Conservation (phyloP, 92 coral and sea anemone genomes). For the Actinostola sp. region DNA sequence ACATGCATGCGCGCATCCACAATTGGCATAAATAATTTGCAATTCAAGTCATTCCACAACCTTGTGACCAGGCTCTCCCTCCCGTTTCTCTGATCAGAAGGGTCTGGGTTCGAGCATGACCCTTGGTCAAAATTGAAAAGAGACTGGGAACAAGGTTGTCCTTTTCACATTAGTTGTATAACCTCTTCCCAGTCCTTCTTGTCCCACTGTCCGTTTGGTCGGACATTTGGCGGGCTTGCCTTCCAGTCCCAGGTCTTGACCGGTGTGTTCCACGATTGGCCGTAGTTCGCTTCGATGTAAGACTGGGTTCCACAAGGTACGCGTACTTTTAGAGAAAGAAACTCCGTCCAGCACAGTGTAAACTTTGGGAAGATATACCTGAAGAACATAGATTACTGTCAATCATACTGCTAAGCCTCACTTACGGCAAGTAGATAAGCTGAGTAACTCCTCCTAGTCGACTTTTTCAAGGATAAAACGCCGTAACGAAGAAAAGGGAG, state of each 20-base stretch:
- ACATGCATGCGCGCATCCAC: too few species aligned
- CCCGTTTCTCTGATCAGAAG: too few species aligned
- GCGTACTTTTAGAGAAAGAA: slow-evolving; percentile 79
- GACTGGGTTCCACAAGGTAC: slow-evolving; percentile 88
- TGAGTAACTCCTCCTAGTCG: too few species aligned
- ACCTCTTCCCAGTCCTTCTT: slow-evolving; percentile 93
- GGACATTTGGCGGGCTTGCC: slow-evolving; percentile 93
- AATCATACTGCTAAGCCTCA: too few species aligned
- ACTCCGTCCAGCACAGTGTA: slow-evolving; percentile 96
- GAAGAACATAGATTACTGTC: neutral
- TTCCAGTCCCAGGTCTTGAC: slow-evolving; percentile 99
- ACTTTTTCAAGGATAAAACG: too few species aligned
- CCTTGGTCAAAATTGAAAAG: too few species aligned
- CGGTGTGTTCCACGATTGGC: slow-evolving; percentile 81
- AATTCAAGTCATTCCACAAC: too few species aligned
- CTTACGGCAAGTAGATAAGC: too few species aligned
- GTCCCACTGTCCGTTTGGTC: slow-evolving; percentile 94
- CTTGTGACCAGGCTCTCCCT: too few species aligned
- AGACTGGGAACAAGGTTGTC: neutral
- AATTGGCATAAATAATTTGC: too few species aligned
- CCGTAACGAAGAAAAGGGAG: too few species aligned
- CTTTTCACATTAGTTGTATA: slow-evolving; percentile 72
- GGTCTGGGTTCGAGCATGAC: too few species aligned
- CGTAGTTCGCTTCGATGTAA: slow-evolving; percentile 95
- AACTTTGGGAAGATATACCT: slow-evolving; percentile 95